Conservation (phyloP, 2,113 vertebrate species). For the Plestiodon gilberti region DNA sequence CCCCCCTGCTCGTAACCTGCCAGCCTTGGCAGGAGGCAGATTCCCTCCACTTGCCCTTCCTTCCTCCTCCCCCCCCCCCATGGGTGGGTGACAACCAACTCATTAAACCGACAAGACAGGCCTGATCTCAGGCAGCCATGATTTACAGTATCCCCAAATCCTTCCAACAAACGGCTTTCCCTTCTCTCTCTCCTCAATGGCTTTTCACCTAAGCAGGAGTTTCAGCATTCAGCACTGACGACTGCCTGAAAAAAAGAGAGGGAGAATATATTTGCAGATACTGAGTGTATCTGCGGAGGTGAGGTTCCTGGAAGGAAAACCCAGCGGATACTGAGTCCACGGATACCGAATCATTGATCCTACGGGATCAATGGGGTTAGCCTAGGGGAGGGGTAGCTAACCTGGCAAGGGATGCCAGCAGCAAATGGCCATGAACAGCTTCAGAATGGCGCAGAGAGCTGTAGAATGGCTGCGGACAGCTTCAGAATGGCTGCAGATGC, state of each 20-base stretch:
- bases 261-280: neutral
- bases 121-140: neutral
- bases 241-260: neutral
- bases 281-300: no score
- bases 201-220: neutral
- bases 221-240: neutral
- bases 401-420: no score
- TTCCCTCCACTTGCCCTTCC: neutral
- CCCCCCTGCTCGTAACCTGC: constrained; percentile 10
- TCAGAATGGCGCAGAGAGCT: no score
- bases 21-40: neutral
- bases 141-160: neutral
- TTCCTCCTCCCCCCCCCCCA: neutral
- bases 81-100: neutral
- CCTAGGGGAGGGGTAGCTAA: no score
- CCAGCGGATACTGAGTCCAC: no score
- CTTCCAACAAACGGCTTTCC: neutral
- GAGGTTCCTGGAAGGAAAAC: no score
- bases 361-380: no score
- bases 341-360: no score
- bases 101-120: neutral
- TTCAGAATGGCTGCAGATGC: no score
- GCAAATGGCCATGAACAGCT: no score
- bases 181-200: neutral
- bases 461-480: no score